Percentiles rank a stretch among this genome's conserved stretches.
Evolutionary conservation across 2,888 invertebrate species (phyloP).

Genomic region (Zootermopsis nevadensis): DNA sequence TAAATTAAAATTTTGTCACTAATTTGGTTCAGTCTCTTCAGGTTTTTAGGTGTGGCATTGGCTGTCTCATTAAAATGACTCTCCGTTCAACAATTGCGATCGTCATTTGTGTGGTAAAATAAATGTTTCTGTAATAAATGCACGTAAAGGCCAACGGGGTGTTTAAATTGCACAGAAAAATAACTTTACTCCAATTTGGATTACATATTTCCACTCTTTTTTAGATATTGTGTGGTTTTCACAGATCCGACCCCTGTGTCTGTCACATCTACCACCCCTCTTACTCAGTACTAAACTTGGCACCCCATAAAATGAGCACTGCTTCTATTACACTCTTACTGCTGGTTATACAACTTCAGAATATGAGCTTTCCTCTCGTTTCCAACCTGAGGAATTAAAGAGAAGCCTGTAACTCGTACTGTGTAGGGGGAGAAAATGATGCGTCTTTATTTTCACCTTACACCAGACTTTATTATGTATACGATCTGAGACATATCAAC

Average conservation of each 20-base stretch:
- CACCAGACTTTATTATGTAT: constrained; percentile 25
- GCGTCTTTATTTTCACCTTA: constrained; percentile 25
- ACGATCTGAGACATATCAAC: background rate
- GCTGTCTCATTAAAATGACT: too few relatives aligned
- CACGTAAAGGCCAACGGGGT: too few relatives aligned
- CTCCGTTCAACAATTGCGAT: too few relatives aligned
- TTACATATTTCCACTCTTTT: too few relatives aligned
- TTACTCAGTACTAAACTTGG: constrained; percentile 12
- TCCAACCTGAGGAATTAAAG: background rate
- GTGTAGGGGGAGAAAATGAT: background rate
- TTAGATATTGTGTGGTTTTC: too few relatives aligned
- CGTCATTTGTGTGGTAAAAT: too few relatives aligned
- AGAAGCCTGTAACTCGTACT: background rate
- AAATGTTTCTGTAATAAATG: too few relatives aligned
- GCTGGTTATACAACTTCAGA: background rate
- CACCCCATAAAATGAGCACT: background rate
- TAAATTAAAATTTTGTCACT: too few relatives aligned
- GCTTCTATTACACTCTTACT: constrained; percentile 27
- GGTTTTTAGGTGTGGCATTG: too few relatives aligned
- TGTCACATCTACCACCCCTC: background rate
- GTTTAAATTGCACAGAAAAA: too few relatives aligned
- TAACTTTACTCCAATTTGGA: too few relatives aligned
- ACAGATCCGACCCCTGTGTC: background rate
- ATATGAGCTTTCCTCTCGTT: background rate
- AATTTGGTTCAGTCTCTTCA: too few relatives aligned